These are phyloP conservation scores for Drosophila athabasca DNA, from an alignment of 1,140 invertebrate genomes.

Conservation along the genomic window DNA sequence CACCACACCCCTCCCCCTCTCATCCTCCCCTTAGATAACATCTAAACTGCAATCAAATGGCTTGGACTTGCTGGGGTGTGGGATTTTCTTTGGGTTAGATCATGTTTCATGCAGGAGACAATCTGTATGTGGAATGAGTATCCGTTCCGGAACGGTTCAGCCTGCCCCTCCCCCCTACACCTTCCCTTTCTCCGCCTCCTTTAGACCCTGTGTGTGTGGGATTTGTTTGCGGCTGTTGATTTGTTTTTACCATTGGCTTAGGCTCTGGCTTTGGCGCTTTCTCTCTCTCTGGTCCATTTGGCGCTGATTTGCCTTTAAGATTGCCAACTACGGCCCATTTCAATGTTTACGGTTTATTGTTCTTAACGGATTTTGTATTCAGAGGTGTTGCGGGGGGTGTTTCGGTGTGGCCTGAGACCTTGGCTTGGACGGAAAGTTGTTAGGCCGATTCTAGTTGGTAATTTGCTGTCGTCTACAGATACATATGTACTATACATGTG, in stretches of 20 bases:
- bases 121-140: conserved; percentile 44
- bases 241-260: conserved; percentile 41
- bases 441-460: conserved; percentile 36
- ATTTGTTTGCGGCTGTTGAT: conserved; percentile 45
- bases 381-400: background rate
- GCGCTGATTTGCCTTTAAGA: conserved; percentile 72
- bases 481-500: background rate
- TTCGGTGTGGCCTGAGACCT: conserved; percentile 6
- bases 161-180: background rate
- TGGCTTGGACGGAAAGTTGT: conserved; percentile 36
- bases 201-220: background rate
- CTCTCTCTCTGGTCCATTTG: conserved; percentile 53
- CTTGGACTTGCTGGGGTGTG: background rate
- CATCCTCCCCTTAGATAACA: background rate
- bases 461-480: conserved; percentile 9
- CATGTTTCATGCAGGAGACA: conserved; percentile 73
- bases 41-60: conserved; percentile 66
- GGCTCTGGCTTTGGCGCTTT: no score
- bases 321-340: conserved; percentile 33
- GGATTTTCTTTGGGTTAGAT: conserved; percentile 38
- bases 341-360: conserved; percentile 55
- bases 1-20: no score
- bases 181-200: background rate
- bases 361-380: background rate
- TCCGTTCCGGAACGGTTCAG: conserved; percentile 39